phyloP scores from a whole-genome alignment of 2,888 invertebrate genomes.

The Harpalus rufipes region DNA sequence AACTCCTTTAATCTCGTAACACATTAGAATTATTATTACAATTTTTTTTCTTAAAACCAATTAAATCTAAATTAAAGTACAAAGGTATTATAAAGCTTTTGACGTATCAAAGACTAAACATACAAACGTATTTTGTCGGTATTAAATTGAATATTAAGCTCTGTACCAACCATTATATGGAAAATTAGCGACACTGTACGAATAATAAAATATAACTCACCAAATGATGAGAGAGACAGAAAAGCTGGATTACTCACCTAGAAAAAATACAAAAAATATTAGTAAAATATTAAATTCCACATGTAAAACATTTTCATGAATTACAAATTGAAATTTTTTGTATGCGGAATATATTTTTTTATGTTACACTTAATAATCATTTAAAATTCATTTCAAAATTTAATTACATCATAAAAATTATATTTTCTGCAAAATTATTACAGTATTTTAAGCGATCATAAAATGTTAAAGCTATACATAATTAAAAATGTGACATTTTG shows the following conservation, averaged over 20 bases:
- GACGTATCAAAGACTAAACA: not conserved
- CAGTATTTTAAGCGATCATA: no score
- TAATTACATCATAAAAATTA: no score
- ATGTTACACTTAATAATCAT: not conserved
- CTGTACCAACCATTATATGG: conserved; percentile 21
- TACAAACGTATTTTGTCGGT: not conserved
- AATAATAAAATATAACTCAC: conserved; percentile 51
- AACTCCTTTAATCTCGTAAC: no score
- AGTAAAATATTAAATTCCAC: not conserved
- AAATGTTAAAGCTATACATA: no score
- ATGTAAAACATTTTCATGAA: not conserved
- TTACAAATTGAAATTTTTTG: not conserved
- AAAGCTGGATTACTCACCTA: conserved; percentile 45
- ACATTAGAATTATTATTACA: no score
- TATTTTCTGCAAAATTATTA: no score
- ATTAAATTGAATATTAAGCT: conserved; percentile 7
- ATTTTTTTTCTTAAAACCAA: no score
- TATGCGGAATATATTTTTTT: not conserved
- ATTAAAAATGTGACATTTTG: no score
- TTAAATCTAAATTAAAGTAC: no score
- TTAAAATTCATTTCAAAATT: no score
- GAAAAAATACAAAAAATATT: conserved; percentile 32
- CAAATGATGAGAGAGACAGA: conserved; percentile 33
- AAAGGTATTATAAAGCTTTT: no score
- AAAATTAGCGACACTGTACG: conserved; percentile 45